Evolutionary conservation across 1,140 invertebrate species (phyloP).

Genomic region (Gryon sp.): DNA sequence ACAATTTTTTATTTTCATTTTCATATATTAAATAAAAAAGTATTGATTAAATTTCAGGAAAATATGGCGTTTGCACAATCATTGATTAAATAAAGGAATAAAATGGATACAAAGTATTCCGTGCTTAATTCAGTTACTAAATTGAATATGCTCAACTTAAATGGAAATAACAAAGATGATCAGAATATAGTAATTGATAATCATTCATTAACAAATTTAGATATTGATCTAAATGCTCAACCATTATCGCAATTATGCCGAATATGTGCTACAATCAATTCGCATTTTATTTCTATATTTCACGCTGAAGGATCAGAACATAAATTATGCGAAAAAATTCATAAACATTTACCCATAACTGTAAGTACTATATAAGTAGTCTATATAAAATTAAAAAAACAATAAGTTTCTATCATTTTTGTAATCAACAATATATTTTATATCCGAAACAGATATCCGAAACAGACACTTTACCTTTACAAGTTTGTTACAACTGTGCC

Average conservation of each 20-base stretch:
- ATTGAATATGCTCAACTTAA: too few species aligned
- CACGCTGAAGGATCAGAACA: constrained; percentile 80
- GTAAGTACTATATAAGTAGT: constrained; percentile 76
- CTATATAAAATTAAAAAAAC: neutral
- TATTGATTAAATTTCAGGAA: too few species aligned
- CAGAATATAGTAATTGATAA: too few species aligned
- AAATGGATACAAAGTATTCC: too few species aligned
- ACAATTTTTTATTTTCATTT: too few species aligned
- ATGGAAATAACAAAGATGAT: too few species aligned
- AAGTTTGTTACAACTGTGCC: constrained; percentile 84
- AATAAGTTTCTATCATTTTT: neutral
- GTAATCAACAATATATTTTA: constrained; percentile 14
- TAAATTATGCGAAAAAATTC: constrained; percentile 80
- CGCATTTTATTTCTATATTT: constrained; percentile 81
- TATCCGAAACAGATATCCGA: constrained; percentile 78
- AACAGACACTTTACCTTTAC: constrained; percentile 81
- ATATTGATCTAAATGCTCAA: neutral
- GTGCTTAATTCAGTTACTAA: too few species aligned
- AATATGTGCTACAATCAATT: constrained; percentile 79
- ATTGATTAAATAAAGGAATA: too few species aligned
- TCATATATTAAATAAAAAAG: too few species aligned
- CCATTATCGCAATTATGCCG: constrained; percentile 76
- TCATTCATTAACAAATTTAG: neutral
- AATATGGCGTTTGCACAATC: too few species aligned
- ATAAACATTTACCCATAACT: constrained; percentile 81